Percentiles rank a stretch among this genome's conserved stretches.
Conservation (phyloP, 2,888 invertebrate species). For the Chaitophorus viminalis region DNA sequence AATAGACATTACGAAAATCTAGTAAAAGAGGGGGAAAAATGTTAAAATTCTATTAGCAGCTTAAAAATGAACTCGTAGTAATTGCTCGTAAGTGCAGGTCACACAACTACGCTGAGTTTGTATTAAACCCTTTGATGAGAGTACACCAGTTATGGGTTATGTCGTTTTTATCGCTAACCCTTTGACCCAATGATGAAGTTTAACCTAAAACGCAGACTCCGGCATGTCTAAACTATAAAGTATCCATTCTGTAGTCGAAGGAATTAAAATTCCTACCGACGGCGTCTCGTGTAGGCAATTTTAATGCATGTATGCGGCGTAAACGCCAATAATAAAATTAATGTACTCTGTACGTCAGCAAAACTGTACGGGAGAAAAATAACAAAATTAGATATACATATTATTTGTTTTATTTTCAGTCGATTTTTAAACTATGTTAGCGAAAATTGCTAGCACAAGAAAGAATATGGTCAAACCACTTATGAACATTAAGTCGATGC, state of each 20-base stretch:
- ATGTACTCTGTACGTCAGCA: no score
- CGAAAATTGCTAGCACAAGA: no score
- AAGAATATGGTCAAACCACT: no score
- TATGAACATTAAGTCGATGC: no score
- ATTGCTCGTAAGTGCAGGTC: background rate
- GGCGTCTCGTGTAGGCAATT: conserved; percentile 9
- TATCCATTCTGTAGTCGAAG: no score
- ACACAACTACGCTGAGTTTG: background rate
- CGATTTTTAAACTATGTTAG: no score
- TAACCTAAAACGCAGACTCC: background rate
- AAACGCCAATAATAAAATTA: background rate
- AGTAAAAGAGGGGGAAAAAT: no score
- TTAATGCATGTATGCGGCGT: background rate
- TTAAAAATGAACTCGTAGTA: background rate
- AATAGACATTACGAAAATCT: no score
- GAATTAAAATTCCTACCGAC: background rate
- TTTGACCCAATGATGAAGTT: background rate
- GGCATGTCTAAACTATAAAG: background rate
- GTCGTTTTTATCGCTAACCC: conserved; percentile 2
- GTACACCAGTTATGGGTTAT: background rate
- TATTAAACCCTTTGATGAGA: background rate
- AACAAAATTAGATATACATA: no score
- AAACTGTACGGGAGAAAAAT: no score
- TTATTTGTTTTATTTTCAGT: no score
- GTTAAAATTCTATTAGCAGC: no score